Conservation (phyloP, 2,797 vertebrate genomes). For the Melanotaenia parkinsoni region DNA sequence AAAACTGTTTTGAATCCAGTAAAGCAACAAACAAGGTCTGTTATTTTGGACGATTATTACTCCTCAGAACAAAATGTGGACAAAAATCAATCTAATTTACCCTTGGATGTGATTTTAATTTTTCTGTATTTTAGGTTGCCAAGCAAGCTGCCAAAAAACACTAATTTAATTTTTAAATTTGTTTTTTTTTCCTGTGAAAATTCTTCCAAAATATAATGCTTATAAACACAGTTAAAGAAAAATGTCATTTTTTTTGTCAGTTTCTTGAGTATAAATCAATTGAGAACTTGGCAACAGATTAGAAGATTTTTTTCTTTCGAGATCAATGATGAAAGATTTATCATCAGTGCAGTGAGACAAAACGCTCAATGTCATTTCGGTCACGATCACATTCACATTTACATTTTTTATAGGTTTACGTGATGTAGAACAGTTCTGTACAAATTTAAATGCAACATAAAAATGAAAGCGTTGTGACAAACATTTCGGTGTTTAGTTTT, state of each 20-base stretch:
- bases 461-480: not conserved
- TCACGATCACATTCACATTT: not conserved
- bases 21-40: conserved; percentile 13
- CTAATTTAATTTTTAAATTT: conserved; percentile 2
- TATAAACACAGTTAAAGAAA: not conserved
- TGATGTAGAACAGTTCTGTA: not conserved
- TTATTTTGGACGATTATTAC: not conserved
- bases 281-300: not conserved
- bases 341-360: not conserved
- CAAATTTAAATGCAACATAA: not conserved
- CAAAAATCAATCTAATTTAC: not conserved
- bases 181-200: conserved; percentile 9
- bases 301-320: not conserved
- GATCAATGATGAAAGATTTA: not conserved
- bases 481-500: not conserved
- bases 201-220: conserved; percentile 10
- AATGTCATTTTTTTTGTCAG: not conserved
- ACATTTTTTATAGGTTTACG: not conserved
- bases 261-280: conserved; percentile 18
- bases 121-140: conserved; percentile 9
- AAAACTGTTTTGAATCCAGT: conserved; percentile 15
- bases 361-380: not conserved
- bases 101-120: not conserved
- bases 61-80: not conserved
- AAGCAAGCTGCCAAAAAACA: conserved; percentile 3